Evolutionary conservation across 2,797 vertebrate genomes (phyloP), one percentile per base, ranked within the genome.

Genomic region (Neosilurus hyrtlii): DNA sequence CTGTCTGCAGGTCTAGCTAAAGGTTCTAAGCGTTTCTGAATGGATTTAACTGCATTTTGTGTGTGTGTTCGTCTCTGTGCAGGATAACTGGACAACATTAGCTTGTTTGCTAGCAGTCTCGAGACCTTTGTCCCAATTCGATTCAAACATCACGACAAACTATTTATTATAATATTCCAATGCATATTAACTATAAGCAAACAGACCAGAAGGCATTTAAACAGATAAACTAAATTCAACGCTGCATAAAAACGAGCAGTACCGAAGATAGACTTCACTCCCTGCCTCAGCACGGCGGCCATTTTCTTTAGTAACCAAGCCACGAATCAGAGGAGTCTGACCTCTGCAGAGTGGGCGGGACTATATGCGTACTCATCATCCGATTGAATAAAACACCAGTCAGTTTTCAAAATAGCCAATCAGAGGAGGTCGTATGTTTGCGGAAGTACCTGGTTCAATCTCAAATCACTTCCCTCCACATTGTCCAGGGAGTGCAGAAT

Each of bases 221-320:
- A 49, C 22, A 37, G 8, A 30, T 7, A 63, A 18, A 6, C 20
- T 14, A 61, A 12, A 73, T 20, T 51, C 51, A 30, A 72, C n/a
- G 6, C n/a, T 54, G n/a, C 30, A 35, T 30, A 75, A 76, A 49
- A 20, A 77, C n/a, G 8, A 26, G 0, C 37, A 65, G 37, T 80
- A 80, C 78, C 78, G 18, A 35, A 57, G 26, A 68, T 56, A 26
- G 10, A n/a, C 12, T n/a, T 82, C 0, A 2, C 24, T 4, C 71
- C 75, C 3, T 9, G 43, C 15, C 66, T 82, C 70, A 86, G 26
- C 15, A 11, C 35, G 51, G 84, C 49, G n/a, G 87, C 86, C 87
- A 88, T 88, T 70, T 85, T 77, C 24, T 52, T 77, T 67, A 67
- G 4, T 1, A 20, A 15, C 22, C 2, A 35, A 49, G 4, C 5